Evolutionary conservation across 2,797 vertebrate genomes (phyloP), one percentile per base, ranked within the genome.

Genomic region (Iguana delicatissima): DNA sequence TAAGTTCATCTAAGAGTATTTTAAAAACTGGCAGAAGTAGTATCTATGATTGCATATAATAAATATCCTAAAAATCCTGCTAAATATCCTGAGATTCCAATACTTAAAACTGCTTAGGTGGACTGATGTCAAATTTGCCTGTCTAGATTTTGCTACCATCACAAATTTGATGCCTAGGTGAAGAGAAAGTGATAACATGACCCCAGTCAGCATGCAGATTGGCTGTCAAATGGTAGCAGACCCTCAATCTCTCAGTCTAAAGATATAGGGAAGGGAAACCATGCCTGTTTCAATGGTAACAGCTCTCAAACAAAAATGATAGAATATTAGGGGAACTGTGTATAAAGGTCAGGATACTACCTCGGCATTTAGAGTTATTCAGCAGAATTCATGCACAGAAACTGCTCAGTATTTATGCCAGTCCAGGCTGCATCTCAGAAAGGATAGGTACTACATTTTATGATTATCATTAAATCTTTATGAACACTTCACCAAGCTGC

Each of bases 401-500:
- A 84, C 35, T 32, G 16, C 35, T n/a, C 50, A 38, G 55, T 24
- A 72, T 38, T 87, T 57, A 83, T 84, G 69, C 83, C 80, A 46
- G 1, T 20, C 72, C 50, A 57, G 2, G 50, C 59, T 32, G 5
- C 18, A 80, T 69, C 50, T 79, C 62, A 79, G 59, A 62, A 91
- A 88, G 26, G 22, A 76, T 18, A 81, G 74, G 46, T 80, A 67
- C 64, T 42, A 67, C n/a, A 55, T 64, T 87, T 88, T 57, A 88
- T 76, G 57, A 74, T 55, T n/a, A 29, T 86, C 50, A 87, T 84
- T 74, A 90, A 88, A 90, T 42, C 76, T 85, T 85, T 85, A 87
- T 64, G 69, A 76, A 87, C 74, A 92, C 52, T 84, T 90, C 84
- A 87, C 57, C 55, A 88, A 87, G 42, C 76, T 90, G 67, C 64